Percentiles rank a stretch among this genome's conserved stretches.
Conservation (phyloP, 1,140 invertebrate species). For the Pantala flavescens region DNA sequence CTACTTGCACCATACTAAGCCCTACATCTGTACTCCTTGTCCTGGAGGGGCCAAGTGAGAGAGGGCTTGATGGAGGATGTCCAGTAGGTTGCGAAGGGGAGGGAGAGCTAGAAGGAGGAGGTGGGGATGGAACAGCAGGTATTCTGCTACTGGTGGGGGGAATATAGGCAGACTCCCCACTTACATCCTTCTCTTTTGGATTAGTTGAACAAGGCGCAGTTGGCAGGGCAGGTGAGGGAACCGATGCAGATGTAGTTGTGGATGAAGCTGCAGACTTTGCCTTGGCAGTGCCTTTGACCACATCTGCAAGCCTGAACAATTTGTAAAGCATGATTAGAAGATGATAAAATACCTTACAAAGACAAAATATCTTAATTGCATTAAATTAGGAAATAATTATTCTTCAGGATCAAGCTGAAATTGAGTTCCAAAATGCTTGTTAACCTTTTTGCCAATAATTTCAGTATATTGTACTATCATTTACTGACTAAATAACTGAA, state of each 20-base stretch:
- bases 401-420: too few relatives aligned
- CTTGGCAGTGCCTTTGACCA: conserved; percentile 65
- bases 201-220: not conserved
- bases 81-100: conserved; percentile 11
- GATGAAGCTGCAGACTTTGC: conserved; percentile 37
- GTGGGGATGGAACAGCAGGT: conserved; percentile 21
- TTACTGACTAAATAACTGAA: too few relatives aligned
- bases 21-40: not conserved
- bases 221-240: not conserved
- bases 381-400: too few relatives aligned
- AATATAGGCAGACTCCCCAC: conserved; percentile 11
- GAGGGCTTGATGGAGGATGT: conserved; percentile 17
- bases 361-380: too few relatives aligned
- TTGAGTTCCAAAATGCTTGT: too few relatives aligned
- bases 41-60: not conserved
- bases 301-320: conserved; percentile 55
- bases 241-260: conserved; percentile 21
- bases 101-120: not conserved
- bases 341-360: too few relatives aligned
- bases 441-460: too few relatives aligned
- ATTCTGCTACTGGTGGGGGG: conserved; percentile 22
- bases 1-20: conserved; percentile 16
- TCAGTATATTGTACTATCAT: too few relatives aligned
- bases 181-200: conserved; percentile 16
- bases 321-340: too few relatives aligned